A percentile compares a stretch with the other conserved stretches of the same genome.
phyloP scores from a whole-genome alignment of 2,113 vertebrate genomes.

The Coreoperca whiteheadi region DNA sequence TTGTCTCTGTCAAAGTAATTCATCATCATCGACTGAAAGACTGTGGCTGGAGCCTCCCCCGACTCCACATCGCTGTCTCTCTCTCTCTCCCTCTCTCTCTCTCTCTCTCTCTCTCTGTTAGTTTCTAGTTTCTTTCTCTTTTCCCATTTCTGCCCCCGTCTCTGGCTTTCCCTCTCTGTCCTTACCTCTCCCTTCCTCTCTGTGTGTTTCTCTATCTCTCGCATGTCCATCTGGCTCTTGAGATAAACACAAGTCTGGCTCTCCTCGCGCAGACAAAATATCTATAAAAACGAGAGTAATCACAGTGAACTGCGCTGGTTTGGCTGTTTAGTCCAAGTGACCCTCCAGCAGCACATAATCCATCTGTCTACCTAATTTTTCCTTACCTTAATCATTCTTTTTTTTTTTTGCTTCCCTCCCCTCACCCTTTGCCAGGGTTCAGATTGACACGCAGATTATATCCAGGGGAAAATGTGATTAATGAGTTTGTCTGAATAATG shows the following conservation, averaged over 20 bases:
- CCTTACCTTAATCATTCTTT: constrained; percentile 27
- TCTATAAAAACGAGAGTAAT: constrained; percentile 63
- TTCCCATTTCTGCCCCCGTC: constrained; percentile 27
- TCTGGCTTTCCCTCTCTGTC: constrained; percentile 8
- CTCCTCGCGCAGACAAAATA: constrained; percentile 66
- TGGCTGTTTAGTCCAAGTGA: constrained; percentile 46
- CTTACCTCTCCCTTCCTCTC: constrained; percentile 34
- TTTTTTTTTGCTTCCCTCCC: not conserved
- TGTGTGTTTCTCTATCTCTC: constrained; percentile 41
- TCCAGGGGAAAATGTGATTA: constrained; percentile 84
- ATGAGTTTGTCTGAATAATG: constrained; percentile 84
- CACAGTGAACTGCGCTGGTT: constrained; percentile 33
- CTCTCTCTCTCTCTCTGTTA: not conserved
- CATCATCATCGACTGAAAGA: constrained; percentile 78
- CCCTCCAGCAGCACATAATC: constrained; percentile 60
- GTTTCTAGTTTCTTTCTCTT: constrained; percentile 16
- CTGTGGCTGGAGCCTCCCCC: constrained; percentile 59
- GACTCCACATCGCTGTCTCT: constrained; percentile 50
- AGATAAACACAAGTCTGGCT: constrained; percentile 74
- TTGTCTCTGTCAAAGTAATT: constrained; percentile 82
- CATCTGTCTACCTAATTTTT: constrained; percentile 60
- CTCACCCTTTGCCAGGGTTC: constrained; percentile 49
- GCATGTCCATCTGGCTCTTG: constrained; percentile 66
- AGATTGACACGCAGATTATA: constrained; percentile 80
- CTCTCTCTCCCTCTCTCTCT: not conserved